phyloP scores from a whole-genome alignment of 2,113 vertebrate species.

The Scopus umbretta region DNA sequence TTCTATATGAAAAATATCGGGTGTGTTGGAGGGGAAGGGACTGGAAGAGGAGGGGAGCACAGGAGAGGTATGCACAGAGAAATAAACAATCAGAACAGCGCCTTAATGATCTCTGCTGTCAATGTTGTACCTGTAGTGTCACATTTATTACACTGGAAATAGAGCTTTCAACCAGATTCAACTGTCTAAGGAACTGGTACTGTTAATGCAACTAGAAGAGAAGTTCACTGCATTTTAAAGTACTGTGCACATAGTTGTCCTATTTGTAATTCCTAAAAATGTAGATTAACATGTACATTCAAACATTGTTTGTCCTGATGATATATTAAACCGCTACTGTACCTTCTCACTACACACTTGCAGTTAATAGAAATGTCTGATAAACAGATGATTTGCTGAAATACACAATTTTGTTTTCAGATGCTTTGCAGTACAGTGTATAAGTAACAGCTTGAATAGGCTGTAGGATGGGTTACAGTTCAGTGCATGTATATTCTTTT shows the following conservation, averaged over 20 bases:
- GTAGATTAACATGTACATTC: slow-evolving; percentile 5
- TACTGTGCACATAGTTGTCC: slow-evolving; percentile 14
- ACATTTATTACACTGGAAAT: slow-evolving; percentile 12
- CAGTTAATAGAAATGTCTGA: slow-evolving; percentile 4
- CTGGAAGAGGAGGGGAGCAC: not conserved
- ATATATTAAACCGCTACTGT: slow-evolving; percentile 15
- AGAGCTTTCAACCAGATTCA: slow-evolving; percentile 22
- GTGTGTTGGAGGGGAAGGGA: not conserved
- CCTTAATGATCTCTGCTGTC: slow-evolving; percentile 42
- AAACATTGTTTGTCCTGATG: not conserved
- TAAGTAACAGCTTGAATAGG: not conserved
- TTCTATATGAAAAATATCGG: not conserved
- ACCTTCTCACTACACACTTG: not conserved
- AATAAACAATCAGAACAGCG: slow-evolving; percentile 22
- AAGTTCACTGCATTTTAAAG: slow-evolving; percentile 27
- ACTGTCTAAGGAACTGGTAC: not conserved
- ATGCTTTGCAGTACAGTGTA: not conserved
- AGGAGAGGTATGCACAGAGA: not conserved
- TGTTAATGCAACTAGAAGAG: not conserved
- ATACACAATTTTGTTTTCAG: not conserved
- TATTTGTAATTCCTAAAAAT: slow-evolving; percentile 32
- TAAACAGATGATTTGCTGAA: not conserved
- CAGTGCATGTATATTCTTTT: not conserved
- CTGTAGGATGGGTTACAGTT: not conserved
- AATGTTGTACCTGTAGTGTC: slow-evolving; percentile 28